phyloP scores from a whole-genome alignment of 2,113 vertebrate species.

The Scortum barcoo region DNA sequence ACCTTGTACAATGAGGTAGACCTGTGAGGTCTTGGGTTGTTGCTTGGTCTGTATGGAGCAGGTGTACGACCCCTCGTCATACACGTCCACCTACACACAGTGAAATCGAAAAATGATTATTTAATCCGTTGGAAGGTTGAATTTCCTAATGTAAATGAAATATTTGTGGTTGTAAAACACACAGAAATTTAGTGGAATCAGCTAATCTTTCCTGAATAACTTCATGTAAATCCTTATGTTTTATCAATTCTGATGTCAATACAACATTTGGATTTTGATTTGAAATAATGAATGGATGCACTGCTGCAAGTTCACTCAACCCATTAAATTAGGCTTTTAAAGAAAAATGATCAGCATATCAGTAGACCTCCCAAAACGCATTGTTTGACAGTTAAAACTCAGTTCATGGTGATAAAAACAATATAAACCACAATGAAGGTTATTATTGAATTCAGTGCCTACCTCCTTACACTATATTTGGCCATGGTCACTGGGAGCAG shows the following conservation, averaged over 20 bases:
- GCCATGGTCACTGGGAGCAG: too few relatives aligned
- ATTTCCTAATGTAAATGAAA: background rate
- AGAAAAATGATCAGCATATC: background rate
- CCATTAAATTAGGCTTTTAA: background rate
- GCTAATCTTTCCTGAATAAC: background rate
- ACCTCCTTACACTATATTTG: too few relatives aligned
- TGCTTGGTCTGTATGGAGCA: slow-evolving; percentile 98
- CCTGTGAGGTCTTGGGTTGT: slow-evolving; percentile 95
- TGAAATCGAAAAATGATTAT: background rate
- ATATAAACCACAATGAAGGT: too few relatives aligned
- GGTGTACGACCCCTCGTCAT: slow-evolving; percentile 96
- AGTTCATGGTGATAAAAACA: background rate
- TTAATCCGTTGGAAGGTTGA: background rate
- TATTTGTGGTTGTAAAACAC: background rate
- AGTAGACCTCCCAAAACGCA: background rate
- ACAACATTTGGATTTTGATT: background rate
- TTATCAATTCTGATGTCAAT: background rate
- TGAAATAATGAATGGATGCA: background rate
- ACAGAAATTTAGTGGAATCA: background rate
- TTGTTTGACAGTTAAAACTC: background rate
- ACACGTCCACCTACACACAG: slow-evolving; percentile 90
- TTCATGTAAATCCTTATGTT: background rate
- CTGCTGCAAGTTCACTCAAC: background rate
- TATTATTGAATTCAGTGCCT: too few relatives aligned
- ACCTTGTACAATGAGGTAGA: slow-evolving; percentile 99